Evolutionary conservation across 2,888 invertebrate genomes (phyloP).

Genomic region (Caenorhabditis zanzibari): DNA sequence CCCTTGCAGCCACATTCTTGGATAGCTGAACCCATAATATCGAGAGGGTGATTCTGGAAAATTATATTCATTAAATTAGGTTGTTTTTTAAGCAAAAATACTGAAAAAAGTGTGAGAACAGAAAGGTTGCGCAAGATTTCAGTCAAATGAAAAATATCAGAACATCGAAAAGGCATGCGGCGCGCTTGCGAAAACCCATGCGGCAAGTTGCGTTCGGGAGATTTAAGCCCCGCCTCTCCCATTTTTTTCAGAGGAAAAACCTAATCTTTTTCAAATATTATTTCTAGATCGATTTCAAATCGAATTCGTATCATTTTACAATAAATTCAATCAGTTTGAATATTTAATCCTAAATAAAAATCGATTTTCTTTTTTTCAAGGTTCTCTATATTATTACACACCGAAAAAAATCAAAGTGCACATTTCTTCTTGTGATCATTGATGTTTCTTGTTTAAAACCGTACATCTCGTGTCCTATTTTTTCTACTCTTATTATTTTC

Average conservation of each 20-base stretch:
- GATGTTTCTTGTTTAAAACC: slow-evolving; percentile 29
- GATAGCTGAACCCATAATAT: slow-evolving; percentile 36
- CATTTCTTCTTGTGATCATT: slow-evolving; percentile 39
- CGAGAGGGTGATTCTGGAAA: slow-evolving; percentile 28
- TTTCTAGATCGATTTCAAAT: too few species aligned
- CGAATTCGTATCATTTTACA: background rate
- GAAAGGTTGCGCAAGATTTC: background rate
- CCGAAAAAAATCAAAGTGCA: slow-evolving; percentile 36
- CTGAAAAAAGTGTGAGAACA: background rate
- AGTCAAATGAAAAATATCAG: background rate
- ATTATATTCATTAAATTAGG: background rate
- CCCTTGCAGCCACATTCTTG: slow-evolving; percentile 93
- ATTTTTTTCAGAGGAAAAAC: slow-evolving; percentile 21
- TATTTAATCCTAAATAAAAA: background rate
- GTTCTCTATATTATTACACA: background rate
- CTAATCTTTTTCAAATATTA: background rate
- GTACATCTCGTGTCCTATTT: background rate
- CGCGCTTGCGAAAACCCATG: slow-evolving; percentile 28
- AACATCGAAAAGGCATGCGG: slow-evolving; percentile 5
- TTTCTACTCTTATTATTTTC: background rate
- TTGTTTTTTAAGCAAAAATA: background rate
- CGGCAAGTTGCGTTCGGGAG: background rate
- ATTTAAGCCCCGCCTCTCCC: slow-evolving; percentile 1
- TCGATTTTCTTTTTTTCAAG: slow-evolving; percentile 6
- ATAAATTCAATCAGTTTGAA: too few species aligned